Evolutionary conservation across 2,888 invertebrate genomes (phyloP), one percentile per base, ranked within the genome.

Genomic region (Hetaerina titia): DNA sequence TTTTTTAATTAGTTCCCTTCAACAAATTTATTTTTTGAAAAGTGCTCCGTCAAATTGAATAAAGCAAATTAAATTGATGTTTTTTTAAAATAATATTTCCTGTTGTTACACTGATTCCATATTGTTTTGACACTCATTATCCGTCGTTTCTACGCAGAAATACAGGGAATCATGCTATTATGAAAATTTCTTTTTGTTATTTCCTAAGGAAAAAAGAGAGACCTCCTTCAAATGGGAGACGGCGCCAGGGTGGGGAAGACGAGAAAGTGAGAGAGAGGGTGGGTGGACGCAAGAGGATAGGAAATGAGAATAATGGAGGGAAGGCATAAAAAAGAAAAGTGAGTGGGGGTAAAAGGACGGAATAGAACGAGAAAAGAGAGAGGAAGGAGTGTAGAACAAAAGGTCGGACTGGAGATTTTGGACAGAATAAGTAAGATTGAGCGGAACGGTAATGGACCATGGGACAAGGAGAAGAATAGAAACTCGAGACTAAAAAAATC

Each of bases 391-490:
- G 22, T 13, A 25, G 89, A 90, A 90, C 63, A 60, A 90, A 90
- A 81, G 81, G 81, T 31, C 31, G 81, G 31, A 81, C 25, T 56
- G 56, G 69, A 69, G 64, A 92, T 92, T 64, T 69, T 45, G 56
- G 69, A 64, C 56, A 56, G 56, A 69, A 92, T 92, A 64, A 92
- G 92, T 64, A 64, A 74, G 92, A 92, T 64, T 92, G 69, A 92
- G 56, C 56, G 92, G 56, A n/a, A 57, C 69, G 45, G 69, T 92
- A 92, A 92, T 92, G 57, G 92, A 6, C 19, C n/a, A 17, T 56
- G 13, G 92, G 25, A 45, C 45, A n/a, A 69, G 56, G 60, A 69
- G 56, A 74, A 57, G 92, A 92, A 92, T 92, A 56, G 92, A 56
- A 64, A 92, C 56, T 90, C 31, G 92, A 64, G 69, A 69, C 56